A percentile compares a stretch with the other conserved stretches of the same genome.
These are phyloP conservation scores for Polypterus senegalus DNA, from an alignment of 2,113 vertebrate species.

Conservation along the genomic window DNA sequence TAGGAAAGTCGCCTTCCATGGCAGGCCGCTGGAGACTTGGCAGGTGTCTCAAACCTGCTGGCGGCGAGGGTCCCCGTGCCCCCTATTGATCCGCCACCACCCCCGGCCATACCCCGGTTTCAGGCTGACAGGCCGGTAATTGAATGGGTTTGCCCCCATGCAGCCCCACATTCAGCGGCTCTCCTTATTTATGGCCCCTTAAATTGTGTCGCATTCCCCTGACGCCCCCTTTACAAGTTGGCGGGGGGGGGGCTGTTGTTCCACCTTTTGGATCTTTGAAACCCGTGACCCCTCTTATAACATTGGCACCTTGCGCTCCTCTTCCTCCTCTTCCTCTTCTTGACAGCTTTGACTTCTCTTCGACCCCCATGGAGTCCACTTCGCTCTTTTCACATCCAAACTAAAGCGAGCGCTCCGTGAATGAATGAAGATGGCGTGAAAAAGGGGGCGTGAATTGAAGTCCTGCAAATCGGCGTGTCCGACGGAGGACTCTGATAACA, in stretches of 20 bases:
- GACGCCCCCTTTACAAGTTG: slow-evolving; percentile 66
- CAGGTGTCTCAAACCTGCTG: too few species aligned
- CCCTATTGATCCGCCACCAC: too few species aligned
- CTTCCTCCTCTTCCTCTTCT: too few species aligned
- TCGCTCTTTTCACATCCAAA: slow-evolving; percentile 40
- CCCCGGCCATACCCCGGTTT: too few species aligned
- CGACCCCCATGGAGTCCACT: slow-evolving; percentile 57
- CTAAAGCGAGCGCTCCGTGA: slow-evolving; percentile 22
- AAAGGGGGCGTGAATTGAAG: slow-evolving; percentile 33
- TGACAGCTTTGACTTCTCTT: slow-evolving; percentile 41
- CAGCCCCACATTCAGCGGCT: not conserved
- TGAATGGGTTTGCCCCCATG: slow-evolving; percentile 58
- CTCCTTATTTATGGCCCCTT: slow-evolving; percentile 62
- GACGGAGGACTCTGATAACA: slow-evolving; percentile 28
- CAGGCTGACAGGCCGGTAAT: slow-evolving; percentile 28
- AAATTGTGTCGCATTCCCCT: slow-evolving; percentile 59
- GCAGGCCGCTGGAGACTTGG: too few species aligned
- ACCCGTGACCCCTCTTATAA: too few species aligned
- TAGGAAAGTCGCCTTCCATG: slow-evolving; percentile 2
- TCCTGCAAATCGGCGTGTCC: slow-evolving; percentile 46
- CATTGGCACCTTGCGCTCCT: too few species aligned
- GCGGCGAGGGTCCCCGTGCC: not conserved
- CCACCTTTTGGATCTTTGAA: slow-evolving; percentile 25
- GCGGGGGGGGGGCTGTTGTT: slow-evolving; percentile 41
- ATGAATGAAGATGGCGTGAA: slow-evolving; percentile 34